A percentile compares a stretch with the other conserved stretches of the same genome.
phyloP scores from a whole-genome alignment of 2,888 invertebrate species.

The Dasypogon diadema region DNA sequence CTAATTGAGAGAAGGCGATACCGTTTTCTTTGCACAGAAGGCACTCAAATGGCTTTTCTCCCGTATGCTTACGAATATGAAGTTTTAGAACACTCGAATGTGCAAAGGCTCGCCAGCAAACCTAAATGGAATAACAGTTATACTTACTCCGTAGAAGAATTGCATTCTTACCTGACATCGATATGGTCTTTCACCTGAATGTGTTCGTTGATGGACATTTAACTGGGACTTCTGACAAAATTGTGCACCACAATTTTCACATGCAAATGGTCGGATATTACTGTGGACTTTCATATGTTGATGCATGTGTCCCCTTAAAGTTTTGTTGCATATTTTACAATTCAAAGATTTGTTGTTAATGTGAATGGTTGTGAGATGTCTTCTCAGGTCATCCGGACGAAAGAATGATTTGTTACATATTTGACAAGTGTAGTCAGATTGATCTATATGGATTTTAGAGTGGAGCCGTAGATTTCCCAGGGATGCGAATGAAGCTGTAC shows the following conservation, averaged over 20 bases:
- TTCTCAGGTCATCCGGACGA: conserved; percentile 74
- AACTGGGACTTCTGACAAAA: conserved; percentile 88
- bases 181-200: conserved; percentile 86
- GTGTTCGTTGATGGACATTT: conserved; percentile 86
- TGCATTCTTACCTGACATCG: conserved; percentile 79
- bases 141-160: too few species aligned
- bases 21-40: conserved; percentile 74
- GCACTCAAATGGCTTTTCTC: conserved; percentile 85
- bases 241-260: conserved; percentile 81
- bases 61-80: conserved; percentile 85
- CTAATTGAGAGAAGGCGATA: conserved; percentile 82
- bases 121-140: too few species aligned
- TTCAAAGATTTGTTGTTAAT: conserved; percentile 80
- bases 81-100: conserved; percentile 88
- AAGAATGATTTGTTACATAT: conserved; percentile 84
- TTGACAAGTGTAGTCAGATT: conserved; percentile 82
- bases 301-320: conserved; percentile 83
- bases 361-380: conserved; percentile 83
- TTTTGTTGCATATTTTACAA: conserved; percentile 84
- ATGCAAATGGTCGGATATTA: conserved; percentile 79
- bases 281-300: conserved; percentile 87
- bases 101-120: conserved; percentile 81
- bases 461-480: conserved; percentile 75
- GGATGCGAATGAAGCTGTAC: conserved; percentile 78
- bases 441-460: conserved; percentile 75